Base-by-base conservation (phyloP, 2,888 invertebrate species). In the Parnassius smintheus region DNA sequence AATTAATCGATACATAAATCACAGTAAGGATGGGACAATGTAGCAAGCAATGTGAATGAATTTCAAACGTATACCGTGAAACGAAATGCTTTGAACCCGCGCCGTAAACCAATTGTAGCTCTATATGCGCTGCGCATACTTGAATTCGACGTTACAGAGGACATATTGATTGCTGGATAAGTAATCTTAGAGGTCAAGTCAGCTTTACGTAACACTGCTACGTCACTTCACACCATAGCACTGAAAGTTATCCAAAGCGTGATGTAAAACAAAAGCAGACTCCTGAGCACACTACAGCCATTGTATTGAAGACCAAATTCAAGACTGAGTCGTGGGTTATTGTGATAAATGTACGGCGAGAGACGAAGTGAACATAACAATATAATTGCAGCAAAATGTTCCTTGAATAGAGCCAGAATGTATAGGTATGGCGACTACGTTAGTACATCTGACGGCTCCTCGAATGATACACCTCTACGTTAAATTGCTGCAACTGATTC, bases 351-450 rank as follows among this genome's bases (percentile, higher is more conserved):
- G 88, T 86, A 74, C 71, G 81, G 77, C 73, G 76, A 75, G 81
- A 81, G 85, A 74, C 85, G 84, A 85, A 85, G 89, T 85, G 91
- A 87, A 78, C 88, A 88, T 91, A 91, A 91, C 88, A 85, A 89
- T 88, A 76, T 91, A 91, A 91, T 91, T 91, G 91, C 87, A 77
- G 80, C 81, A 82, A 91, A 89, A 80, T 86, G 88, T 88, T 88
- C 85, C 85, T 82, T 91, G 90, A 91, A 91, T 91, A 87, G 89
- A 85, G 83, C 74, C 79, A 78, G 54, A 48, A 57, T 41, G 54
- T 62, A 58, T 62, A 64, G 48, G 59, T 64, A 75, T 70, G 75
- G 69, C 68, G 65, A 75, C 63, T 59, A 46, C 55, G 44, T 51
- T 55, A 55, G 48, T 56, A 59, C 52, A 56, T 59, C 51, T 46